phyloP scores from a whole-genome alignment of 2,888 invertebrate genomes.

The Eueremaeus valkanovi region DNA sequence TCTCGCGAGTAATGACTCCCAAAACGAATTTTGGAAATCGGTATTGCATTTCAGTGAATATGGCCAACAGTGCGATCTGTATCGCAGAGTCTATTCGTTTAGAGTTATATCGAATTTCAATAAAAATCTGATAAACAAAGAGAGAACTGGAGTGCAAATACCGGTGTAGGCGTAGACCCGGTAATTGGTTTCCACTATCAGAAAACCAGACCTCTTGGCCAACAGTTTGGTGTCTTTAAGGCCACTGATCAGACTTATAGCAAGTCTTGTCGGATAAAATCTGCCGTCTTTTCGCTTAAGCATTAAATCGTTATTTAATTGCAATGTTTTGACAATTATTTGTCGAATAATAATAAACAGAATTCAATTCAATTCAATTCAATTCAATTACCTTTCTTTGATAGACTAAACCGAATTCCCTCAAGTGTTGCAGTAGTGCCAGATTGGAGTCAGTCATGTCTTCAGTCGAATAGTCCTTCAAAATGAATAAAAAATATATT shows the following conservation, averaged over 20 bases:
- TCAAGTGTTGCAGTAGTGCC: constrained; percentile 85
- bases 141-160: no score
- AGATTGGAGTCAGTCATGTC: constrained; percentile 82
- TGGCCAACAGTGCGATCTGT: constrained; percentile 84
- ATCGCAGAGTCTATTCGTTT: constrained; percentile 61
- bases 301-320: no score
- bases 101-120: no score
- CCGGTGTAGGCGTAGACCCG: constrained; percentile 89
- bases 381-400: constrained; percentile 79
- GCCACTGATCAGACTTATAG: constrained; percentile 68
- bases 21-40: constrained; percentile 93
- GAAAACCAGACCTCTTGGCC: constrained; percentile 50
- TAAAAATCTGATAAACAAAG: no score
- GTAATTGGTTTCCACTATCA: constrained; percentile 94
- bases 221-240: constrained; percentile 45
- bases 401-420: constrained; percentile 96
- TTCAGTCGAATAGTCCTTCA: constrained; percentile 87
- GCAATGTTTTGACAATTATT: no score
- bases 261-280: constrained; percentile 90
- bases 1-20: constrained; percentile 87
- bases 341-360: no score
- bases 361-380: no score
- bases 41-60: constrained; percentile 88
- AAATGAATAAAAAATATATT: constrained; percentile 48
- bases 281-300: constrained; percentile 75